phyloP scores from a whole-genome alignment of 2,113 vertebrate species.

The Rhegmatorhina hoffmannsi region DNA sequence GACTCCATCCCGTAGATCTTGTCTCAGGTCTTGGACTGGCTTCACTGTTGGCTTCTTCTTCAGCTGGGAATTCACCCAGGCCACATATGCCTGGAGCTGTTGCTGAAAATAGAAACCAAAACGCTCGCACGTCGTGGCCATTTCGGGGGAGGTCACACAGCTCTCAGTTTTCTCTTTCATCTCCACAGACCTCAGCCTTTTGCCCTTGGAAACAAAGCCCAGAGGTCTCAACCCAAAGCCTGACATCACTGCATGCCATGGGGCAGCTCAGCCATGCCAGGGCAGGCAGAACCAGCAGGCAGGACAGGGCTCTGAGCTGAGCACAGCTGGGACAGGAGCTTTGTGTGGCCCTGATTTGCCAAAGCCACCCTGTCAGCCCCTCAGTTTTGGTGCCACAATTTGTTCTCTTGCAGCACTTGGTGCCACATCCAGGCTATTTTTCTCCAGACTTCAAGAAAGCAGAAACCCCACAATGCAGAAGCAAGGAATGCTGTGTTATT shows the following conservation, averaged over 20 bases:
- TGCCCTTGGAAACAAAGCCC: background rate
- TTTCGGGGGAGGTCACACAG: too few relatives aligned
- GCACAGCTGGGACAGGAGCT: background rate
- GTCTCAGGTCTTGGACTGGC: constrained; percentile 86
- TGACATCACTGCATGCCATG: background rate
- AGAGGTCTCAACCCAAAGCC: background rate
- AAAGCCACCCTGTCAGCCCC: background rate
- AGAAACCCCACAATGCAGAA: background rate
- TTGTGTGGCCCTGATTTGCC: background rate
- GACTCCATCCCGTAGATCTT: constrained; percentile 91
- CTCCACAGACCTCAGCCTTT: background rate
- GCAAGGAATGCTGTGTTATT: background rate
- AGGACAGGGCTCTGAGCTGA: background rate
- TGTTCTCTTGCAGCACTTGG: background rate
- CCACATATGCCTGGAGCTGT: constrained; percentile 91
- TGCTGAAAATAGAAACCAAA: constrained; percentile 78
- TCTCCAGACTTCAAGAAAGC: background rate
- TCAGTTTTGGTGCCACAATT: background rate
- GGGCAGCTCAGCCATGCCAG: background rate
- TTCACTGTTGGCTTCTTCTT: constrained; percentile 85
- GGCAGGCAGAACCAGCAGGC: background rate
- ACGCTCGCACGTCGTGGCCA: accelerated
- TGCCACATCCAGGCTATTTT: background rate
- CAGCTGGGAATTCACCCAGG: constrained; percentile 97
- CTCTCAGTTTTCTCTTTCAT: background rate